Base-by-base conservation (phyloP, 2,113 vertebrate genomes). In the Mionectes macconnelli region DNA sequence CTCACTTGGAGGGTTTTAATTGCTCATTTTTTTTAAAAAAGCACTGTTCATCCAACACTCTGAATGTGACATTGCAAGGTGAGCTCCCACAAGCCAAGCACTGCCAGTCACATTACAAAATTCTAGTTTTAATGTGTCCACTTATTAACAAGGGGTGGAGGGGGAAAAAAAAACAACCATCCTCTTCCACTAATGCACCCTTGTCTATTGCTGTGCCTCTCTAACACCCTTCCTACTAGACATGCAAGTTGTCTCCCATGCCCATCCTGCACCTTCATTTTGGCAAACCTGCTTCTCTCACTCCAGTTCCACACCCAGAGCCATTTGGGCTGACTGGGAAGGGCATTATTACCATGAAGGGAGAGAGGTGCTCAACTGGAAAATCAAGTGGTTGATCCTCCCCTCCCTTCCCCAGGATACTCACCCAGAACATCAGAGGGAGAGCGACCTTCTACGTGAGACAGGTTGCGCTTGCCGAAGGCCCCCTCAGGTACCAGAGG, bases 181-280 rank as follows among this genome's bases (percentile, higher is more conserved):
- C 22, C 15, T 72, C 35, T 44, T 66, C 53, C 45, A 8, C 19
- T 31, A 59, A 27, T 21, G 40, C 33, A 16, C 20, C 17, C 45
- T 9, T 0, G 1, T 39, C 35, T 30, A 7, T 0, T 52, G 28
- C 6, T 27, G 23, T 11, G 22, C 42, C 27, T 69, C 69, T 57
- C 42, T 57, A 23, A 33, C 17, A 31, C 0, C 40, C 35, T 73
- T 63, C 77, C 53, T 18, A 17, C 17, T 3, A 33, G 10, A 28
- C 20, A 5, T 6, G 6, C 3, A 25, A 35, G 21, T 17, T 68
- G 22, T 33, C 8, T 60, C 27, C 53, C 31, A 18, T 15, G 4
- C 21, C 25, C 30, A 31, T 33, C 35, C 40, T n/a, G 53, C 73
- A 52, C 27, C 66, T 68, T 45, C 25, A 14, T 4, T 57, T n/a